A percentile compares a stretch with the other conserved stretches of the same genome.
Conservation (phyloP, 2,113 vertebrate species). For the Actenoides lindsayi region DNA sequence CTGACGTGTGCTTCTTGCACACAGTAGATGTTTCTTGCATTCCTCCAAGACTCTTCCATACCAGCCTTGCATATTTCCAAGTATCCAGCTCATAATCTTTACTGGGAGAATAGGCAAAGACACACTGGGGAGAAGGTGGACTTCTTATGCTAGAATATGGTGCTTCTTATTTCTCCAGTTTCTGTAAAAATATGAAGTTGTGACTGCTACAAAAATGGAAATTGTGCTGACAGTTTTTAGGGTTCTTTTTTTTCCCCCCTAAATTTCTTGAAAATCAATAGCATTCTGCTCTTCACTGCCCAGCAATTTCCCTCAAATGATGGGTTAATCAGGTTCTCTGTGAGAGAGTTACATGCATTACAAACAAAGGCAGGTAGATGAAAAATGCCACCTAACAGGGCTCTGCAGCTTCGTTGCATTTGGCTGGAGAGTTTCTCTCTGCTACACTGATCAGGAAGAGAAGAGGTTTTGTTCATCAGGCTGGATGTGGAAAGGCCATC, state of each 20-base stretch:
- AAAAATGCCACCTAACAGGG: background rate
- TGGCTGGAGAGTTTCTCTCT: background rate
- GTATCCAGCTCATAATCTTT: background rate
- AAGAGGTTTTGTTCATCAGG: background rate
- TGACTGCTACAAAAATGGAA: background rate
- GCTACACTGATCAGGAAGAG: background rate
- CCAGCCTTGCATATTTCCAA: background rate
- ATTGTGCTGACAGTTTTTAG: background rate
- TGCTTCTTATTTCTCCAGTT: background rate
- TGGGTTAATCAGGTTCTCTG: background rate
- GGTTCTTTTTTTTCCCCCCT: background rate
- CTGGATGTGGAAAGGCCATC: background rate
- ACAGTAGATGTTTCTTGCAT: background rate
- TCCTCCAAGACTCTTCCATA: background rate
- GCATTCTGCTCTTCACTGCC: background rate
- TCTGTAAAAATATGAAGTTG: background rate
- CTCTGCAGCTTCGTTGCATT: background rate
- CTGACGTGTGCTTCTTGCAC: background rate
- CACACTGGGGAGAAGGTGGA: background rate
- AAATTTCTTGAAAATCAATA: background rate
- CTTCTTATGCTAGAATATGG: background rate
- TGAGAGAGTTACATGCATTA: fast-evolving
- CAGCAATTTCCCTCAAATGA: background rate
- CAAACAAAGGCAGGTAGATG: background rate
- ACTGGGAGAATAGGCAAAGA: background rate